Evolutionary conservation across 2,888 invertebrate species (phyloP), one percentile per base, ranked within the genome.

Genomic region (Polyommatus iphigenia): DNA sequence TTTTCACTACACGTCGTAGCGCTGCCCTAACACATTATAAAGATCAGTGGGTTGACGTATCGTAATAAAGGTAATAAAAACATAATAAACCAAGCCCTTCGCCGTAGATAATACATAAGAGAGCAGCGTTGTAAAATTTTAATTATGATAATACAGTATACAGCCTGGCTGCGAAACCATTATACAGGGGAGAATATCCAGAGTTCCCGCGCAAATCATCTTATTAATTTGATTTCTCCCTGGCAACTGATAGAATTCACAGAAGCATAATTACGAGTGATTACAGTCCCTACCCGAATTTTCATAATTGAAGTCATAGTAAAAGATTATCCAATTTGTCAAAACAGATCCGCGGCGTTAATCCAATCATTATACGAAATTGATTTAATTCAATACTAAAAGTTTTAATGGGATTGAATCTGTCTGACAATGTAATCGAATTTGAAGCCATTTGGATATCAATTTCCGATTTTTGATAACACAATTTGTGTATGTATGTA

Each of bases 171-270:
- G 50, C 13, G 24, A n/a, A 75, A 18, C 13, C 8, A 75, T 75
- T 75, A 75, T 18, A 29, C 50, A 2, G 50, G 54, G 29, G 41
- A 54, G 75, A 24, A 54, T 54, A 73, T 54, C 54, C 75, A 54
- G 29, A 75, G 75, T 54, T 75, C 54, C 50, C 50, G 54, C 50
- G 75, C 75, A 54, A 75, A 75, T 75, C 75, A 75, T 75, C 54
- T n/a, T 29, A 77, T 77, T 71, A 77, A 77, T 77, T 77, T 77
- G 71, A 77, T 77, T 77, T 77, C 77, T 77, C 54, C 77, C 54
- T 75, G 18, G 24, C 75, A 75, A 75, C 75, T 54, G 75, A 75
- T 75, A 75, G 50, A 75, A 75, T 75, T 75, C 75, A 75, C 75
- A 75, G 50, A 75, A 46, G 46, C 73, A 73, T 73, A 73, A 75